phyloP scores from a whole-genome alignment of 2,888 invertebrate genomes.

The Aelia acuminata region DNA sequence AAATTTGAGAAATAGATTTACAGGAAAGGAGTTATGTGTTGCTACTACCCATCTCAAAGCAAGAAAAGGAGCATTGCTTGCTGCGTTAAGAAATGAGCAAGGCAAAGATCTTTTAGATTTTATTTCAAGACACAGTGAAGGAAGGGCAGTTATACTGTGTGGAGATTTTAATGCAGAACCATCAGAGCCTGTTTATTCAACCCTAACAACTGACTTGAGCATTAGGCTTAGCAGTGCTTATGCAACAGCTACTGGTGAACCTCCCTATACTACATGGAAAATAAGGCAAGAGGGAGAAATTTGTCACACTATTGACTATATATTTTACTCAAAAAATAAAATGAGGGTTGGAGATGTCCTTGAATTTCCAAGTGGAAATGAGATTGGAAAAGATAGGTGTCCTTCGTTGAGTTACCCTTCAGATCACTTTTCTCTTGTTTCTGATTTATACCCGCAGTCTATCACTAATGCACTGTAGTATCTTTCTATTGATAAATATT shows the following conservation, averaged over 20 bases:
- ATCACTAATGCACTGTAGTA: constrained; percentile 61
- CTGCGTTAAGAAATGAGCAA: constrained; percentile 80
- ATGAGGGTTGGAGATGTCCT: constrained; percentile 74
- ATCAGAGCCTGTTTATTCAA: constrained; percentile 78
- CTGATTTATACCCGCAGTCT: constrained; percentile 72
- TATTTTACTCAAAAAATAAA: constrained; percentile 76
- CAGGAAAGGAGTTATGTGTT: constrained; percentile 76
- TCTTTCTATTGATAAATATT: background rate
- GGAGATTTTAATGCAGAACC: constrained; percentile 86
- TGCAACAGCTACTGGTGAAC: constrained; percentile 71
- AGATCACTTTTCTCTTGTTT: constrained; percentile 82
- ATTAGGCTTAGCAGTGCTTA: constrained; percentile 67
- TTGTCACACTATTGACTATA: constrained; percentile 83
- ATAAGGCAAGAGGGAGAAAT: constrained; percentile 79
- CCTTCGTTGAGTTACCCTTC: constrained; percentile 81
- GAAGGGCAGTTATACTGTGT: constrained; percentile 76
- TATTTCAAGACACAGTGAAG: constrained; percentile 70
- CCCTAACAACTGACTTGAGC: constrained; percentile 71
- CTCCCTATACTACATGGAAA: constrained; percentile 84
- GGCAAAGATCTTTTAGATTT: constrained; percentile 76
- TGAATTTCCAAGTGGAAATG: constrained; percentile 76
- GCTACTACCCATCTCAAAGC: constrained; percentile 84
- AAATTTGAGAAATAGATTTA: constrained; percentile 73
- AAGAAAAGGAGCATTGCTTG: constrained; percentile 77
- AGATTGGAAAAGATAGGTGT: constrained; percentile 78